These are phyloP conservation scores for Jordanella pulchra DNA, from an alignment of 2,797 vertebrate genomes.

Conservation along the genomic window DNA sequence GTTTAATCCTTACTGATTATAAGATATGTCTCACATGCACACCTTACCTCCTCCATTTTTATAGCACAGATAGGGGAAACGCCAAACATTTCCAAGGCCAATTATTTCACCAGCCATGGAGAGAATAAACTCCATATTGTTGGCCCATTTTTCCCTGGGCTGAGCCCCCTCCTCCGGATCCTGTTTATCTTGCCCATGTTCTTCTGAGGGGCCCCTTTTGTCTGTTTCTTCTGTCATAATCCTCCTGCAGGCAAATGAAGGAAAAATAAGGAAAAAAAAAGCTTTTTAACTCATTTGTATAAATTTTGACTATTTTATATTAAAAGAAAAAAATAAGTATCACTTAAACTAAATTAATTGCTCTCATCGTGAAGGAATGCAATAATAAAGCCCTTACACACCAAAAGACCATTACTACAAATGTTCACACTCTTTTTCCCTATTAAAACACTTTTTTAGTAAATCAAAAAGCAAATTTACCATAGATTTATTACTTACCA, in stretches of 20 bases:
- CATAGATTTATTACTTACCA: slow-evolving; percentile 40
- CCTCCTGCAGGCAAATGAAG: slow-evolving; percentile 5
- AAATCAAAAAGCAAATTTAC: background rate
- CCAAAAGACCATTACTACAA: background rate
- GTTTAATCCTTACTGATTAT: background rate
- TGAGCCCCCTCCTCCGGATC: slow-evolving; percentile 34
- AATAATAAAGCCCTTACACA: background rate
- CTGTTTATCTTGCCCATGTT: slow-evolving; percentile 29
- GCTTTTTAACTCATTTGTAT: background rate
- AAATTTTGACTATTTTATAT: background rate
- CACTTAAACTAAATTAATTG: background rate
- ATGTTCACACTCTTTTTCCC: background rate
- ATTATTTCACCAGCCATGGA: slow-evolving; percentile 92
- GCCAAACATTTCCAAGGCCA: slow-evolving; percentile 89
- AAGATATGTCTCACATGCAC: background rate
- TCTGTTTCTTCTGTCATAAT: slow-evolving; percentile 62
- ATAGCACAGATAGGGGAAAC: slow-evolving; percentile 92
- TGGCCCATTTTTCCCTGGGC: slow-evolving; percentile 87
- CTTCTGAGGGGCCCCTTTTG: slow-evolving; percentile 6
- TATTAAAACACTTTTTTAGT: fast-evolving
- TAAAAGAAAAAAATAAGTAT: background rate
- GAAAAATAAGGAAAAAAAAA: background rate
- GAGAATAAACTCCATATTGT: slow-evolving; percentile 88
- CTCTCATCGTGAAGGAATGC: background rate
- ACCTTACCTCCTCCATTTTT: slow-evolving; percentile 87